These are phyloP conservation scores for Chauna torquata DNA, from an alignment of 2,113 vertebrate species.

Conservation along the genomic window DNA sequence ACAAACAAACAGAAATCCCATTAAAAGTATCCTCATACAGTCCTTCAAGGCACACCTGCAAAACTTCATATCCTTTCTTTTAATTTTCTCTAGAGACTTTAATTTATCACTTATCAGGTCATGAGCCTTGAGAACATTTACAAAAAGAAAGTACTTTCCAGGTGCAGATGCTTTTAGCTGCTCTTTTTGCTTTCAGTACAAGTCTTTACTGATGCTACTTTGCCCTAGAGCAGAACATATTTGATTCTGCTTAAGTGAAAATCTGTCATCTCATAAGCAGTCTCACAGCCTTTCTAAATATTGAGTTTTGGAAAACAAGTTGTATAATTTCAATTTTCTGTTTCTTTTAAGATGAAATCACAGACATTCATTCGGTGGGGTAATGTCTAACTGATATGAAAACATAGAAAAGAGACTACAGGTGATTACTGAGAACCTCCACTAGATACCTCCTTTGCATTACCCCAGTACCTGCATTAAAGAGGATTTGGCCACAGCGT, in stretches of 20 bases:
- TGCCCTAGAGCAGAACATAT: neutral
- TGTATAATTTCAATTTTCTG: neutral
- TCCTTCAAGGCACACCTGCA: neutral
- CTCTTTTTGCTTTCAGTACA: neutral
- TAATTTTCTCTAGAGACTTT: neutral
- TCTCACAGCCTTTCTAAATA: neutral
- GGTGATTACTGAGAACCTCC: constrained; percentile 13
- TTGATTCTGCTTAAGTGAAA: neutral
- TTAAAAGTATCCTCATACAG: neutral
- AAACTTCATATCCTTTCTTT: neutral
- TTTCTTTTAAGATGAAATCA: constrained; percentile 47
- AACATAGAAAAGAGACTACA: constrained; percentile 45
- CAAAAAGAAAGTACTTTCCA: neutral
- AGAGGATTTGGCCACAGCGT: constrained; percentile 55
- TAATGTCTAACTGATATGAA: constrained; percentile 22
- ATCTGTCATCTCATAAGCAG: neutral
- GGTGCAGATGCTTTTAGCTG: neutral
- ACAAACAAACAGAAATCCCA: neutral
- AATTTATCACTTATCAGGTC: constrained; percentile 21
- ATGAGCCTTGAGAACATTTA: neutral
- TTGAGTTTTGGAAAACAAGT: neutral
- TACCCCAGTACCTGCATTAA: constrained; percentile 45
- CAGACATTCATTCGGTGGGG: neutral
- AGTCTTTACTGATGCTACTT: neutral
- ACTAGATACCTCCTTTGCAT: constrained; percentile 48